Base-by-base conservation (phyloP, 2,797 vertebrate species). In the Danio kyathit region DNA sequence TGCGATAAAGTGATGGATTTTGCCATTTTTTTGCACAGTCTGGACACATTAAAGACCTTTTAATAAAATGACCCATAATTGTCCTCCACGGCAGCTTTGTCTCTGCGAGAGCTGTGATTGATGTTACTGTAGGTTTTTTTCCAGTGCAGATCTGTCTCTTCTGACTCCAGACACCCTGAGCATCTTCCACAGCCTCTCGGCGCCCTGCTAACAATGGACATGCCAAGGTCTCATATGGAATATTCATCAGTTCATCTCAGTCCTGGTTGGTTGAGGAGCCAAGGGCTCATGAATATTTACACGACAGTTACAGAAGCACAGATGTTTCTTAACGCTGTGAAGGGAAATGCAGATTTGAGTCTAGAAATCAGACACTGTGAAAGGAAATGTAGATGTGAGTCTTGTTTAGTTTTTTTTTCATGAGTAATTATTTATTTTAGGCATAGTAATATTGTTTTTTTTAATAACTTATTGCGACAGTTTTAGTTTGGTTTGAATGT, bases 51-150 rank as follows among this genome's bases (percentile, higher is more conserved):
- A 69, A 92, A 89, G 89, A 71, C 88, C 89, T 93, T 91, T 93
- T 93, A 93, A 94, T 92, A 91, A 92, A 93, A 92, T 90, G 90
- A 92, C 90, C 90, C 82, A 88, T 92, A 92, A 93, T 93, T 90
- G 91, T 88, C 89, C 89, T 91, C 89, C 16, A 5, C n/a, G 90
- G 88, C 88, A 91, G 90, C 89, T 89, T 87, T 91, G 16, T 74
- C 43, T 80, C 49, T 78, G 16, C n/a, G 48, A 64, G 19, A 46
- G 6, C 7, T 29, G 9, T 79, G 67, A 71, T 79, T 48, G 57
- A 71, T 64, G n/a, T 14, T 46, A 21, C 16, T 63, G 29, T 75
- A 65, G 57, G 40, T 66, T 4, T 65, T 60, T 29, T 29, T 3
- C 29, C 29, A 29, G 29, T 29, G 29, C 29, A 29, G 29, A 9